Evolutionary conservation across 53 echinoderm and acorn worm species (phyloP).

Genomic region (Stichopus horrens): DNA sequence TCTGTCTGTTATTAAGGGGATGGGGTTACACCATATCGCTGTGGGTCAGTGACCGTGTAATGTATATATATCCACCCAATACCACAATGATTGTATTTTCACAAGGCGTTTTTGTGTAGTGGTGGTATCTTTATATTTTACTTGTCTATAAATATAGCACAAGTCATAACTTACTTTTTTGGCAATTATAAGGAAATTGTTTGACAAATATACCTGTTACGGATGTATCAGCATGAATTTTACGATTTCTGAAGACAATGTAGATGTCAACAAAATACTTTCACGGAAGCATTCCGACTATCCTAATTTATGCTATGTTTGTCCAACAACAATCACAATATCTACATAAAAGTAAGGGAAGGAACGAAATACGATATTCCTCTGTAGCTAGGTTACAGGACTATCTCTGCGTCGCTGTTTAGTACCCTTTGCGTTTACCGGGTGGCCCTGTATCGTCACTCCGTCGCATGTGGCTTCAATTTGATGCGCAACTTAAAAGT

Average conservation of each 20-base stretch:
- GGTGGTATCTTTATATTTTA: no score
- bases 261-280: not conserved
- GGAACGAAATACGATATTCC: not conserved
- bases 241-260: not conserved
- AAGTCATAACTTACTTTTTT: no score
- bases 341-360: not conserved
- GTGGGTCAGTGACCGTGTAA: no score
- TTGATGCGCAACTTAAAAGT: constrained; percentile 13
- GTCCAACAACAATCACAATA: not conserved
- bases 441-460: constrained; percentile 31
- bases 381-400: not conserved
- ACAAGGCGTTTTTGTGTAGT: no score
- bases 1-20: no score
- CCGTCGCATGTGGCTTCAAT: constrained; percentile 36
- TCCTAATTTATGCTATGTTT: not conserved
- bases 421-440: constrained; percentile 44
- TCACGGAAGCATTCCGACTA: not conserved
- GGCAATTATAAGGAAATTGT: no score
- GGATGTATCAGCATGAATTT: not conserved
- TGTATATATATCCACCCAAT: no score
- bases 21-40: no score
- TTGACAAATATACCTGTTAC: not conserved
- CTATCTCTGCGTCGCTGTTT: constrained; percentile 12
- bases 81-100: no score
- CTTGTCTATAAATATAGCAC: no score